Evolutionary conservation across 2,797 vertebrate genomes (phyloP), one percentile per base, ranked within the genome.

Genomic region (Anableps anableps): DNA sequence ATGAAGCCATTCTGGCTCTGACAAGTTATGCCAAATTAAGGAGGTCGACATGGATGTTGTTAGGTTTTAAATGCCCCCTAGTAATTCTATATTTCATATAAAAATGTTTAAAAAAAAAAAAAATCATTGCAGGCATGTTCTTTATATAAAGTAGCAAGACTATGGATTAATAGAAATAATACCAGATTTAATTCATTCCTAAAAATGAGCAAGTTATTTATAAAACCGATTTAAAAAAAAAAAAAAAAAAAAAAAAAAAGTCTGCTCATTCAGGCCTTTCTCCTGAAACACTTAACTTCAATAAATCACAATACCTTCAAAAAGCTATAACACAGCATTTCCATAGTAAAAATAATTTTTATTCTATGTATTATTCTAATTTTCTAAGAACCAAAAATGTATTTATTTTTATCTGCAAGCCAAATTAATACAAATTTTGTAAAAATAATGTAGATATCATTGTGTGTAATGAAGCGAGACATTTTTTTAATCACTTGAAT

Each of bases 1-100:
- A 77, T 68, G 64, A 11, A 48, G 36, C 53, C 29, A 21, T 45
- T 23, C 38, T 79, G 38, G 74, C 64, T 64, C 43, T 85, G 43
- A 75, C 64, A 76, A 80, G 17, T 66, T 60, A 7, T 31, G 38
- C 26, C 78, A 53, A 79, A 80, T 3, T 75, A 41, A 78, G 21
- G 43, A 66, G 34, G 48, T 66, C 31, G 41, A 70, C 66, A 29
- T n/a, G 38, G 66, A 70, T n/a, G 66, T 21, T 66, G 17, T 70
- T 7, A 8, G 26, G 38, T 70, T n/a, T 70, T 16, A 70, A n/a
- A n/a, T 70, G 11, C 13, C 21, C 23, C 41, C 4, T 23, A 3
- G 11, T 8, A 70, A 45, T n/a, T 70, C 13, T n/a, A 70, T 5
- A 45, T 70, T 43, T 43, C 41, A 23, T 38, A 53, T 19, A 41